Evolutionary conservation across 2,113 vertebrate genomes (phyloP).

Genomic region (Alectura lathami): DNA sequence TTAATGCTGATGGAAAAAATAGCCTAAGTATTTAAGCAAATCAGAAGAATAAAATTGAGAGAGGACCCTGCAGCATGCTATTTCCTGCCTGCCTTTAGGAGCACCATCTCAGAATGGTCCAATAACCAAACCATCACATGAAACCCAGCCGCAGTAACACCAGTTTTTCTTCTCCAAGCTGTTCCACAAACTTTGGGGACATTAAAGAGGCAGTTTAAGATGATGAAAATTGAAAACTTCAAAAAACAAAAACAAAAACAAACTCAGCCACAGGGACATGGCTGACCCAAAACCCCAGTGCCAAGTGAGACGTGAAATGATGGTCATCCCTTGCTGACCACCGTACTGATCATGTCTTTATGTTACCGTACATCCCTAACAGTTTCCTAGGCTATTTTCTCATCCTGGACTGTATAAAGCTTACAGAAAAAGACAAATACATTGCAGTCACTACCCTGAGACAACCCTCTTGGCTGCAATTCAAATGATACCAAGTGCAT

Average conservation of each 20-base stretch:
- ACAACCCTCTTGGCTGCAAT: neutral
- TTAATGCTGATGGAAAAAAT: neutral
- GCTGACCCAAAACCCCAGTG: neutral
- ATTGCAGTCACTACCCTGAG: neutral
- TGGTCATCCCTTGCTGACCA: neutral
- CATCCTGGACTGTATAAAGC: neutral
- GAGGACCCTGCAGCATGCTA: rapidly evolving
- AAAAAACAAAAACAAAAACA: neutral
- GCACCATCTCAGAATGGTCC: neutral
- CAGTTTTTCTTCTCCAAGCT: neutral
- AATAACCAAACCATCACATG: neutral
- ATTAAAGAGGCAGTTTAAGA: neutral
- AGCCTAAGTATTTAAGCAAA: neutral
- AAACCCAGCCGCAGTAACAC: neutral
- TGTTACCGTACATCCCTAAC: neutral
- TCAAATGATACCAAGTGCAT: neutral
- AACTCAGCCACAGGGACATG: neutral
- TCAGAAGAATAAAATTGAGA: neutral
- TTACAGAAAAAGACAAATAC: neutral
- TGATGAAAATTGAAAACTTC: neutral
- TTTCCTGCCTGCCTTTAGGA: neutral
- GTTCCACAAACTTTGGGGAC: neutral
- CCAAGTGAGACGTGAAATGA: neutral
- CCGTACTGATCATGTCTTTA: neutral
- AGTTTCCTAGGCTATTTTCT: neutral